Percentiles rank a stretch among this genome's conserved stretches.
Conservation (phyloP, 2,888 invertebrate species). For the Rosalia funebris region DNA sequence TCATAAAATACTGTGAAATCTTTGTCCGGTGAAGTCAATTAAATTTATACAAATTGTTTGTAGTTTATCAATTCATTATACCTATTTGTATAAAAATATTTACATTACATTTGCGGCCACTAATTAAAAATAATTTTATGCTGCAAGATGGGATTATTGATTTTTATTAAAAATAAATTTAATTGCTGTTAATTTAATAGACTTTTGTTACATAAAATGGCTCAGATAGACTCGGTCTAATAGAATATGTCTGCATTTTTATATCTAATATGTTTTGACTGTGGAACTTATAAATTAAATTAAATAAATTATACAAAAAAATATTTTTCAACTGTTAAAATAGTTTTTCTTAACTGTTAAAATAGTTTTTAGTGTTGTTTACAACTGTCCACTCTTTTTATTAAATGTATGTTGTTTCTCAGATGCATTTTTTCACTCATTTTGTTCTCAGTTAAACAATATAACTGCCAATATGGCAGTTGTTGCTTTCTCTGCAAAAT, state of each 20-base stretch:
- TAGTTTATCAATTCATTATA: conserved; percentile 7
- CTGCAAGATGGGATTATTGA: not conserved
- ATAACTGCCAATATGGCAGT: too few species aligned
- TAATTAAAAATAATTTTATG: not conserved
- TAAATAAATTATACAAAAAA: too few species aligned
- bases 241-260: conserved; percentile 1
- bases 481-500: too few species aligned
- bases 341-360: too few species aligned
- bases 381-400: too few species aligned
- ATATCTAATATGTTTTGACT: not conserved
- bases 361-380: too few species aligned
- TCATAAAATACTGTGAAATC: conserved; percentile 9
- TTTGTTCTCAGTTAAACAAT: too few species aligned
- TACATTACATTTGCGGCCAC: not conserved
- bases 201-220: conserved; percentile 1
- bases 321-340: too few species aligned
- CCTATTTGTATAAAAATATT: too few species aligned
- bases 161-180: too few species aligned
- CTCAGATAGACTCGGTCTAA: conserved; percentile 1
- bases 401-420: too few species aligned
- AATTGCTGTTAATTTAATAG: not conserved
- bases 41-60: conserved; percentile 10
- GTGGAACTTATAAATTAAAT: not conserved
- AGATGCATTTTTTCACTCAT: too few species aligned
- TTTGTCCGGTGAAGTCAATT: conserved; percentile 9